A percentile compares a stretch with the other conserved stretches of the same genome.
phyloP scores from a whole-genome alignment of 1,140 invertebrate species.

The Drosophila leontia region DNA sequence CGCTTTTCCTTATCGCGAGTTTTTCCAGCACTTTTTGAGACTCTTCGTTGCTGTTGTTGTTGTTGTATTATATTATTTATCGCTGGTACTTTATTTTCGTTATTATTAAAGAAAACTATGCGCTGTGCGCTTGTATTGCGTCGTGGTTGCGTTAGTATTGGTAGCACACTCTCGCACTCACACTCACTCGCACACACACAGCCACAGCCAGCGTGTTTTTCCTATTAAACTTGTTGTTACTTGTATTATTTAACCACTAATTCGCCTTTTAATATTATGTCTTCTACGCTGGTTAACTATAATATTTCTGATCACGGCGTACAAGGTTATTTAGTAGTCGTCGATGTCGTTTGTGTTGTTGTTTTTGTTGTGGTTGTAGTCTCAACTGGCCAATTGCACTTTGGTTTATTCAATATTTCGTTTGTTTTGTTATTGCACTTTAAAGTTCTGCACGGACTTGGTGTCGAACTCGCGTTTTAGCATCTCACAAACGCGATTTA shows the following conservation, averaged over 20 bases:
- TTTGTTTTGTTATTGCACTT: slow-evolving; percentile 64
- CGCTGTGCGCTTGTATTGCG: slow-evolving; percentile 30
- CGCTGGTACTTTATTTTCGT: slow-evolving; percentile 31
- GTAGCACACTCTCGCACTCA: slow-evolving; percentile 50
- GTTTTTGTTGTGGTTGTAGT: slow-evolving; percentile 49
- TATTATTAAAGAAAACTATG: slow-evolving; percentile 58
- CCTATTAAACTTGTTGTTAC: slow-evolving; percentile 27
- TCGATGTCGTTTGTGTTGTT: slow-evolving; percentile 52
- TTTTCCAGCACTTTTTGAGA: slow-evolving; percentile 58
- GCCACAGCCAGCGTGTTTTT: slow-evolving; percentile 29
- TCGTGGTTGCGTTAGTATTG: slow-evolving; percentile 43
- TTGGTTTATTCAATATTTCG: slow-evolving; percentile 28
- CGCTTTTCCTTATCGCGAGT: slow-evolving; percentile 39
- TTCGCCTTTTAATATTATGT: slow-evolving; percentile 19
- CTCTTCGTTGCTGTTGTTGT: slow-evolving; percentile 56
- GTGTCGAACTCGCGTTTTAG: slow-evolving; percentile 60
- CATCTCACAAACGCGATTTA: slow-evolving; percentile 60
- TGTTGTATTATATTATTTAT: slow-evolving; percentile 32
- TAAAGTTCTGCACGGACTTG: slow-evolving; percentile 71
- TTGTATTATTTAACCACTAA: slow-evolving; percentile 51
- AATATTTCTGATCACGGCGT: slow-evolving; percentile 54
- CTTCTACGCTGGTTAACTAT: slow-evolving; percentile 8
- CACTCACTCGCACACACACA: slow-evolving; percentile 38
- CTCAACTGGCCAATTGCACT: slow-evolving; percentile 55
- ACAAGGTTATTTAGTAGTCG: slow-evolving; percentile 67